These are phyloP conservation scores for Siniperca scherzeri DNA, from an alignment of 2,797 vertebrate genomes.

Conservation along the genomic window DNA sequence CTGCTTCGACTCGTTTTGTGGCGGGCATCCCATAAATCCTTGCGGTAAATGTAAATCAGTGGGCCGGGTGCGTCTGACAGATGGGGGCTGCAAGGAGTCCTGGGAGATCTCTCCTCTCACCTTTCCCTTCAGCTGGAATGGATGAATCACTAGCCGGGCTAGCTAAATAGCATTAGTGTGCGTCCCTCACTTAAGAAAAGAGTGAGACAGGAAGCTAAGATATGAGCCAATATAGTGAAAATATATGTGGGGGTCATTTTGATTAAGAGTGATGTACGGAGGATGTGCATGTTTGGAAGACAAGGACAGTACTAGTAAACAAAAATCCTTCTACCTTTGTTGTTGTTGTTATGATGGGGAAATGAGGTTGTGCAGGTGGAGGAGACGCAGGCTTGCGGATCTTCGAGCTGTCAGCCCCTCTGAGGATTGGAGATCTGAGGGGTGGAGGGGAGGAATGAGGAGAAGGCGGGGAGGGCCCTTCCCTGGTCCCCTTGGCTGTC, in stretches of 20 bases:
- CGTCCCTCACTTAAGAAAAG: conserved; percentile 86
- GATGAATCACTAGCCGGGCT: conserved; percentile 86
- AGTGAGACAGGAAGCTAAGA: conserved; percentile 46
- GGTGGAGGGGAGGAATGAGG: conserved; percentile 76
- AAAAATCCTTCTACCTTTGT: conserved; percentile 69
- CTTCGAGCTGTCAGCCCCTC: conserved; percentile 89
- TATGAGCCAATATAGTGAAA: conserved; percentile 26
- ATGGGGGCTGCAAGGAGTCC: conserved; percentile 88
- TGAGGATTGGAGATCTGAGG: conserved; percentile 87
- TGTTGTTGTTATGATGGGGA: conserved; percentile 79
- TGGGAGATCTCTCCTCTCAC: conserved; percentile 94
- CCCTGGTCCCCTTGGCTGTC: conserved; percentile 87
- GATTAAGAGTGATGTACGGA: conserved; percentile 64
- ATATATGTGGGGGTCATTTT: conserved; percentile 48
- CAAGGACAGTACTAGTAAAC: conserved; percentile 38
- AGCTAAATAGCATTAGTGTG: conserved; percentile 80
- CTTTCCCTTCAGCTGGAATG: conserved; percentile 94
- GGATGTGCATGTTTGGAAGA: conserved; percentile 39
- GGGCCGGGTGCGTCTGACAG: conserved; percentile 90
- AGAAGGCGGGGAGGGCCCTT: conserved; percentile 80
- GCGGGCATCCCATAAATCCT: conserved; percentile 96
- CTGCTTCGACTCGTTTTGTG: conserved; percentile 95
- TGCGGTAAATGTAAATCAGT: conserved; percentile 93
- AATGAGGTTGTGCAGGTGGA: conserved; percentile 85
- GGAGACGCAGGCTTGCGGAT: conserved; percentile 85